Conservation (phyloP, 2,888 invertebrate species). For the Luperina testacea region DNA sequence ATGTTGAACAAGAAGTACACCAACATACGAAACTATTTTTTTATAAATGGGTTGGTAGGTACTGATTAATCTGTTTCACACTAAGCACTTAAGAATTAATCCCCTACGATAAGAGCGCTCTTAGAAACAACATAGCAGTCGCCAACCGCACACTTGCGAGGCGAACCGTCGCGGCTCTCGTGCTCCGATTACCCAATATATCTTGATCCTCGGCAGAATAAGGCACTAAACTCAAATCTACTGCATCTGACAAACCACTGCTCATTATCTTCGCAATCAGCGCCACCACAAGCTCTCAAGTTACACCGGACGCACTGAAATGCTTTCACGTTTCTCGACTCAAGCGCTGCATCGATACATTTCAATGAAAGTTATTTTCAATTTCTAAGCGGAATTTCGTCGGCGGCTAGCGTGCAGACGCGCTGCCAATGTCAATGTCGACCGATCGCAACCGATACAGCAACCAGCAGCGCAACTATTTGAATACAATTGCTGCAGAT, state of each 20-base stretch:
- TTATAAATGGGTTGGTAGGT: not conserved
- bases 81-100: not conserved
- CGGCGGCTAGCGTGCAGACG: slow-evolving; percentile 79
- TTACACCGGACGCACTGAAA: slow-evolving; percentile 31
- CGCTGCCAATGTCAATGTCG: slow-evolving; percentile 82
- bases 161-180: slow-evolving; percentile 9
- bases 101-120: not conserved
- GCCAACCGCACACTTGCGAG: slow-evolving; percentile 21
- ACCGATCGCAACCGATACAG: slow-evolving; percentile 59
- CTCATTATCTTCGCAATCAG: slow-evolving; percentile 11
- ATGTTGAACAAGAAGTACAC: not conserved
- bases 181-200: slow-evolving; percentile 18
- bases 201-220: slow-evolving; percentile 8
- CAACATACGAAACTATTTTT: not conserved
- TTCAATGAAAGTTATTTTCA: slow-evolving; percentile 85
- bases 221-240: slow-evolving; percentile 10
- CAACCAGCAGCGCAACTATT: slow-evolving; percentile 59
- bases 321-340: slow-evolving; percentile 69
- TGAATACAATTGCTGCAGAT: slow-evolving; percentile 66
- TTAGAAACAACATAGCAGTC: slow-evolving; percentile 13
- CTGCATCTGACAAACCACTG: not conserved
- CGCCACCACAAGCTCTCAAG: slow-evolving; percentile 24
- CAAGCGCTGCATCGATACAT: slow-evolving; percentile 62
- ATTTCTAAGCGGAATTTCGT: slow-evolving; percentile 80
- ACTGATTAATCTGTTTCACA: not conserved